phyloP scores from a whole-genome alignment of 2,888 invertebrate genomes.

The Pseudeuparius sepicola region DNA sequence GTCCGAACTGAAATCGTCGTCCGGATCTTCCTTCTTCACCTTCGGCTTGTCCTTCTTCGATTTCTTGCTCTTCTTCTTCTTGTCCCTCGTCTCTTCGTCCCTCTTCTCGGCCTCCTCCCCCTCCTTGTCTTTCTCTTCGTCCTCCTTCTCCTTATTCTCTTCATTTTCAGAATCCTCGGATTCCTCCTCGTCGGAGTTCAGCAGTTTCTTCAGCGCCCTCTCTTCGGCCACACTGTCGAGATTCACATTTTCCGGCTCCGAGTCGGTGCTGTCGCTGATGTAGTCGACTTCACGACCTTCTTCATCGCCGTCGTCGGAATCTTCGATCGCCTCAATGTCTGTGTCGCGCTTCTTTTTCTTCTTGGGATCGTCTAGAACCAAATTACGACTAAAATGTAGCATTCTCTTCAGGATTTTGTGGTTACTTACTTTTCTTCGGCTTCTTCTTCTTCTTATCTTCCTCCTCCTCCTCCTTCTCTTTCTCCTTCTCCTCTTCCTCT shows the following conservation, averaged over 20 bases:
- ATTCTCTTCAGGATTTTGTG: no score
- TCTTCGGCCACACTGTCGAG: conserved; percentile 64
- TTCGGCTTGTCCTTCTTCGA: conserved; percentile 50
- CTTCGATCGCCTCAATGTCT: conserved; percentile 86
- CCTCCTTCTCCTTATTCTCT: conserved; percentile 53
- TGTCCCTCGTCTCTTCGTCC: conserved; percentile 52
- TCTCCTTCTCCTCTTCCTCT: conserved; percentile 59
- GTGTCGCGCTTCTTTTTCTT: conserved; percentile 70
- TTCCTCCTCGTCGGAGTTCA: conserved; percentile 81
- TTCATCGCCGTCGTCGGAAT: conserved; percentile 95
- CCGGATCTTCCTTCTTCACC: conserved; percentile 27
- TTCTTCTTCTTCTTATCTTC: conserved; percentile 54
- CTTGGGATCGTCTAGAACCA: conserved; percentile 20
- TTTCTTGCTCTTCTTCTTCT: conserved; percentile 49
- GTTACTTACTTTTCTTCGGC: conserved; percentile 36
- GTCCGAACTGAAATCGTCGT: conserved; percentile 47
- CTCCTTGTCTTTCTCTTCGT: conserved; percentile 59
- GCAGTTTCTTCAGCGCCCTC: conserved; percentile 58
- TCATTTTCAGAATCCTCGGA: conserved; percentile 77
- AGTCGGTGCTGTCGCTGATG: conserved; percentile 70
- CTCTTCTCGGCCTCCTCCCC: conserved; percentile 51
- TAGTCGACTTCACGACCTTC: conserved; percentile 93
- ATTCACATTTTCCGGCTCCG: conserved; percentile 73
- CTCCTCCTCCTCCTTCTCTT: conserved; percentile 54
- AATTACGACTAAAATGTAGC: neutral